Evolutionary conservation across 2,113 vertebrate species (phyloP), one percentile per base, ranked within the genome.

Genomic region (Pseudonaja textilis): DNA sequence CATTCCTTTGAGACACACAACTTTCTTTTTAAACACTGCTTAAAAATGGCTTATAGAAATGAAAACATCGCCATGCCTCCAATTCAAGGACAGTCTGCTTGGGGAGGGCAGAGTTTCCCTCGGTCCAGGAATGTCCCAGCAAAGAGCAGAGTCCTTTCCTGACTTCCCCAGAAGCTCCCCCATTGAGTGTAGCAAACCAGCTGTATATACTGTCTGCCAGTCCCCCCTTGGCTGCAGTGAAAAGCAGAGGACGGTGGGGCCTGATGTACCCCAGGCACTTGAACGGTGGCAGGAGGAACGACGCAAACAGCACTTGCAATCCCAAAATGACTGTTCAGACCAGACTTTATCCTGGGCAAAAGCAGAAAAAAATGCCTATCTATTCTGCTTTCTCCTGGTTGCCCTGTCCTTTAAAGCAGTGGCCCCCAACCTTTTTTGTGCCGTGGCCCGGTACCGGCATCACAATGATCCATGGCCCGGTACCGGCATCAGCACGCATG

Each of bases 281-380:
- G 92, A 90, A 87, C 45, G 45, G 88, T 57, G 88, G 74, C 23
- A 56, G 89, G 89, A 90, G 92, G 81, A 90, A 93, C 74, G 88
- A 93, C n/a, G 90, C 56, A 93, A 90, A 93, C n/a, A 93, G 92
- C 22, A 89, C 55, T 93, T 59, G 92, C 88, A 93, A 87, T 85
- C 29, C 92, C 92, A 47, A 59, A 39, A 90, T 26, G 5, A 45
- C 88, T n/a, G 10, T 2, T 47, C 11, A 47, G 29, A 12, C 22
- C 14, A 61, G 74, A 55, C 92, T 64, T 61, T 26, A 12, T 54
- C 25, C 88, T 11, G 92, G 23, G 34, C 29, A 52, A 26, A 12
- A 6, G 3, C 64, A 50, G 42, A n/a, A 89, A 34, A 29, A 0
- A 39, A 0, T 39, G 69, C 55, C 56, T 56, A 4, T 22, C 42